Evolutionary conservation across 2,888 invertebrate genomes (phyloP), one percentile per base, ranked within the genome.

Genomic region (Rhagonycha lutea): DNA sequence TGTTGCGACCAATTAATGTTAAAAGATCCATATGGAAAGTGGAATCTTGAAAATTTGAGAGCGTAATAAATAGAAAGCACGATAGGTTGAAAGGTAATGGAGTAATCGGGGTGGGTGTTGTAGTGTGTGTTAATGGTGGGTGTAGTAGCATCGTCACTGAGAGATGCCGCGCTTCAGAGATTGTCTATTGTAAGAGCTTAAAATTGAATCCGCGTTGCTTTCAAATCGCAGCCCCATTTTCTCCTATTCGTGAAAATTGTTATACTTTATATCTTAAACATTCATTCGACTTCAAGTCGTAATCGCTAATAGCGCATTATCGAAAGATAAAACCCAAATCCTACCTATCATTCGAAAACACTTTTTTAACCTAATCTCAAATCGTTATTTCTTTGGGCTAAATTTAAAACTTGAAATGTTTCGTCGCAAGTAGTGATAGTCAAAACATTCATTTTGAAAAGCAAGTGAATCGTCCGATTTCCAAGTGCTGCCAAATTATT

Each of bases 161-260:
- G 80, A 76, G 81, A 81, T 82, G 78, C 81, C 81, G 81, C 80
- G 83, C 82, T 83, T 81, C 79, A 79, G 81, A 83, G 82, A 83
- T 84, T 83, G 83, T 83, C 84, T 84, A 84, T 83, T 83, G 83
- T 83, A 82, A 78, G 73, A 79, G 82, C 81, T 83, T 82, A 82
- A 83, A 83, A 83, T 83, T 83, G 83, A 83, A 83, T 83, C 79
- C 80, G 79, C 79, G 79, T 80, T 80, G 83, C 82, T 82, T 83
- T 83, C 79, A 82, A 81, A 83, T 81, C 81, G 80, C 78, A 79
- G 79, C 79, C 71, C 63, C 79, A 74, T 79, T 79, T 79, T 77
- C 75, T 75, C 72, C 67, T 74, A 80, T 78, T 79, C 79, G 75
- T 72, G 74, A 70, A 61, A 62, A 72, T 68, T 69, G 76, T 78